A percentile compares a stretch with the other conserved stretches of the same genome.
phyloP scores from a whole-genome alignment of 2,888 invertebrate genomes.

The Spisula solida region DNA sequence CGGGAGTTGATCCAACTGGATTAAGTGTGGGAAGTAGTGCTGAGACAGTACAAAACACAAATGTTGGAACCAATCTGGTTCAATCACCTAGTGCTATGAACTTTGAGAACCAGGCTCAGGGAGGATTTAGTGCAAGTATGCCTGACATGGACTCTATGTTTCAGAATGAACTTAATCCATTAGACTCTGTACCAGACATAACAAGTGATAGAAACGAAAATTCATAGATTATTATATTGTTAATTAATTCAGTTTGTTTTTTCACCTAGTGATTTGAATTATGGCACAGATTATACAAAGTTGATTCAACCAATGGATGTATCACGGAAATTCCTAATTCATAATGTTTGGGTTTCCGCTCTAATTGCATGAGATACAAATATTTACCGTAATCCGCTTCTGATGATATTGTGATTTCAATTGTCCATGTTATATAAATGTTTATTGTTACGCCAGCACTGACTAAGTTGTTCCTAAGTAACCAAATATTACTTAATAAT shows the following conservation, averaged over 20 bases:
- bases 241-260: background rate
- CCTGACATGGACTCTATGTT: constrained; percentile 54
- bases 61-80: constrained; percentile 16
- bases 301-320: no score
- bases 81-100: constrained; percentile 65
- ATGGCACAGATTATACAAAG: background rate
- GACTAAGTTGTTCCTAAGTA: no score
- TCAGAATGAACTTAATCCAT: constrained; percentile 36
- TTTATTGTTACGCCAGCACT: no score
- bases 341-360: no score
- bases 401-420: no score
- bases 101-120: constrained; percentile 56
- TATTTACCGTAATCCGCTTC: no score
- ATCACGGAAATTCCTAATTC: no score
- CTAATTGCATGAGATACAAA: no score
- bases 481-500: no score
- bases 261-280: background rate
- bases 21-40: no score
- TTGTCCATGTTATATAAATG: no score
- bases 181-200: constrained; percentile 45
- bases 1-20: no score
- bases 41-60: background rate
- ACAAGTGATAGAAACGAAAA: background rate
- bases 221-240: background rate
- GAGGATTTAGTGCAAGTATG: constrained; percentile 38